Percentiles rank a stretch among this genome's conserved stretches.
These are phyloP conservation scores for Lepilemur septentrionalis DNA, from an alignment of 2,797 vertebrate genomes.

Conservation along the genomic window DNA sequence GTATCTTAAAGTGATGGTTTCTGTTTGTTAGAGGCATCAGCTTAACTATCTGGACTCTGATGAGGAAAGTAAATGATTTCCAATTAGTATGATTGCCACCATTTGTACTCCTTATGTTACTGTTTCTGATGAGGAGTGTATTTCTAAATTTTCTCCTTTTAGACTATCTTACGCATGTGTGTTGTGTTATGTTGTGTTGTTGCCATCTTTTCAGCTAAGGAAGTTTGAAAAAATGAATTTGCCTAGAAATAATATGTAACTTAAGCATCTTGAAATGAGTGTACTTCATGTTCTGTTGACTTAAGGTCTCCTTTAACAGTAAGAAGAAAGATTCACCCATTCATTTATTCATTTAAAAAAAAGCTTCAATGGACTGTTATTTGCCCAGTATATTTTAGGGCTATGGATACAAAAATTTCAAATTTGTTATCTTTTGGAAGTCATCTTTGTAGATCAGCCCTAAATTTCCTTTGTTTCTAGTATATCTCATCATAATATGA, in stretches of 20 bases:
- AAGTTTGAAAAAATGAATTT: neutral
- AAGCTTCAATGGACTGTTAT: neutral
- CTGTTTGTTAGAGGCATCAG: neutral
- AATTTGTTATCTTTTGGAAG: neutral
- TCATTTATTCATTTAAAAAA: neutral
- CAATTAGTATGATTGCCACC: neutral
- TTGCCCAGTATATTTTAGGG: neutral
- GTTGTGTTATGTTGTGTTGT: neutral
- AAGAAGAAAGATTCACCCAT: neutral
- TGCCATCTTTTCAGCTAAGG: neutral
- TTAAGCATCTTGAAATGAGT: neutral
- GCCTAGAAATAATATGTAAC: neutral
- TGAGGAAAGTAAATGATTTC: neutral
- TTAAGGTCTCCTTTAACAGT: neutral
- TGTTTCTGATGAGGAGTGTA: neutral
- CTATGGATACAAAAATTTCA: neutral
- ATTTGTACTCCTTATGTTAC: neutral
- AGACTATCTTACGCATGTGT: neutral
- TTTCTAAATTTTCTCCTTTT: neutral
- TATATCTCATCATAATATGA: neutral
- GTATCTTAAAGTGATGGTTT: neutral
- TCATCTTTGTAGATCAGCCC: neutral
- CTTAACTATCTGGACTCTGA: slow-evolving; percentile 24
- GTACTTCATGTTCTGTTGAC: neutral
- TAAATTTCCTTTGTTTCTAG: neutral